A percentile compares a stretch with the other conserved stretches of the same genome.
Conservation (phyloP, 2,888 invertebrate species). For the Gymnoscelis rufifasciata region DNA sequence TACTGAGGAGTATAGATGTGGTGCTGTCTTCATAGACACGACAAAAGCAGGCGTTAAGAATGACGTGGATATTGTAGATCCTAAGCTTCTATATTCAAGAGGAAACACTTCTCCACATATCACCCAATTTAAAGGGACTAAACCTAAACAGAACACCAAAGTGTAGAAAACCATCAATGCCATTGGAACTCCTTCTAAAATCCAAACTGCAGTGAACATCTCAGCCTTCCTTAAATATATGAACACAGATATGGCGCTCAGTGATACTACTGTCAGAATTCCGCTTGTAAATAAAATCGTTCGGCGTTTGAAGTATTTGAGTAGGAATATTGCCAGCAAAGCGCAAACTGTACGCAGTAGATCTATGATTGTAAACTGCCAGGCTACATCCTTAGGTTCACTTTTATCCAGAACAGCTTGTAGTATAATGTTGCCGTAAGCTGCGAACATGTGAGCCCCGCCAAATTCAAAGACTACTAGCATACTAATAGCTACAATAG, state of each 20-base stretch:
- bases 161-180: constrained; percentile 62
- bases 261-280: constrained; percentile 57
- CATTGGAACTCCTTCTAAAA: constrained; percentile 60
- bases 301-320: constrained; percentile 61
- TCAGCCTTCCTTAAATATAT: constrained; percentile 60
- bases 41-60: constrained; percentile 68
- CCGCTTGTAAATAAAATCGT: constrained; percentile 67
- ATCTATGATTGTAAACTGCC: constrained; percentile 83
- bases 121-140: constrained; percentile 70
- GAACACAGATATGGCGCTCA: constrained; percentile 57
- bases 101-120: constrained; percentile 74
- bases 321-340: constrained; percentile 71
- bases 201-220: constrained; percentile 48
- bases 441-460: constrained; percentile 70
- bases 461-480: constrained; percentile 70
- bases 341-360: constrained; percentile 81
- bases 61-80: constrained; percentile 66
- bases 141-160: constrained; percentile 64
- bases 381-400: constrained; percentile 56
- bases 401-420: constrained; percentile 59
- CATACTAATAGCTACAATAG: constrained; percentile 69
- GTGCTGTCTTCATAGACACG: constrained; percentile 73
- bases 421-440: constrained; percentile 67
- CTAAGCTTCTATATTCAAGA: constrained; percentile 67
- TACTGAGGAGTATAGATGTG: constrained; percentile 63